Evolutionary conservation across 2,797 vertebrate species (phyloP).

Genomic region (Nyctibius grandis): DNA sequence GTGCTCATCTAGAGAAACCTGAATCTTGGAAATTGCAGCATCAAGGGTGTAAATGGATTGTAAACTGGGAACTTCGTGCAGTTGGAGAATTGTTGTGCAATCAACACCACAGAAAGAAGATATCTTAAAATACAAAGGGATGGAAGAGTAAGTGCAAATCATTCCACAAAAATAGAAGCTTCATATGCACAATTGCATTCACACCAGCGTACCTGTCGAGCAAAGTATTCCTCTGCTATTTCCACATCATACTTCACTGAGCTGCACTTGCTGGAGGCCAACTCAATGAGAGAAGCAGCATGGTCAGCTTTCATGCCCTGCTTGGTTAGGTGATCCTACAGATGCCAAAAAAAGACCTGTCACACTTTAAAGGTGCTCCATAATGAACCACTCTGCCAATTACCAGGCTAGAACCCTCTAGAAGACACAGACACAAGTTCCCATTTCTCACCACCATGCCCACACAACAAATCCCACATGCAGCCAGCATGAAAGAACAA

Average conservation of each 20-base stretch:
- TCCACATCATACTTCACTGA: constrained; percentile 94
- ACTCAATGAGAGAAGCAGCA: constrained; percentile 83
- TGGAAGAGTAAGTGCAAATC: background rate
- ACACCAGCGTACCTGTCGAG: constrained; percentile 83
- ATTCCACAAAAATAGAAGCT: background rate
- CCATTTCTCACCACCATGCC: background rate
- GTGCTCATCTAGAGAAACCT: constrained; percentile 96
- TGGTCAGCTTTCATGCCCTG: constrained; percentile 94
- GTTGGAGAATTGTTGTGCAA: constrained; percentile 85
- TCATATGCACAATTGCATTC: fast-evolving
- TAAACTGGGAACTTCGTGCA: constrained; percentile 91
- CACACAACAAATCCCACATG: background rate
- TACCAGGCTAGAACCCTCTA: background rate
- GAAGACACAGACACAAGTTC: background rate
- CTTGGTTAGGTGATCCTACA: constrained; percentile 89
- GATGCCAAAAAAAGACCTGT: background rate
- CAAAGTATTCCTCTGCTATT: constrained; percentile 95
- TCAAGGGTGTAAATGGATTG: constrained; percentile 96
- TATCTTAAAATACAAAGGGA: constrained; percentile 78
- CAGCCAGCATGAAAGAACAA: background rate
- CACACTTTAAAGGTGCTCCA: background rate
- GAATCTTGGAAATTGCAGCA: constrained; percentile 96
- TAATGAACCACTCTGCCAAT: background rate
- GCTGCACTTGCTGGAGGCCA: constrained; percentile 86
- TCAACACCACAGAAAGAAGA: constrained; percentile 91